phyloP scores from a whole-genome alignment of 2,113 vertebrate genomes.

The Sisor rabdophorus region DNA sequence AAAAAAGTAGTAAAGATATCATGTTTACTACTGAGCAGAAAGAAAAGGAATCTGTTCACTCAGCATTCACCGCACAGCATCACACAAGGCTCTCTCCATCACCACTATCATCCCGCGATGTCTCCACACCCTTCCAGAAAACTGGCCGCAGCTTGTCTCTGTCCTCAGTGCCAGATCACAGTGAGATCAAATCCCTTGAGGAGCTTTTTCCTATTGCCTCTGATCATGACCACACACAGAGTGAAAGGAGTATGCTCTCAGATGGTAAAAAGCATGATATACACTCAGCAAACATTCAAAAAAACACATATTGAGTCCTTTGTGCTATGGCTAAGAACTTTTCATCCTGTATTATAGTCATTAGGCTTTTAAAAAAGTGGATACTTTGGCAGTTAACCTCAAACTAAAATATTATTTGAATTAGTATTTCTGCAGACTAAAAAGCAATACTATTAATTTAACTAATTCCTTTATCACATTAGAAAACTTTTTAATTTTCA shows the following conservation, averaged over 20 bases:
- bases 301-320: background rate
- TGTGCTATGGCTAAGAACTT: background rate
- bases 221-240: slow-evolving; percentile 51
- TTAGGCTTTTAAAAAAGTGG: too few species aligned
- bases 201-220: slow-evolving; percentile 62
- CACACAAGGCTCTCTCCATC: background rate
- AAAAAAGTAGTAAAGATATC: slow-evolving; percentile 30
- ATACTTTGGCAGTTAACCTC: too few species aligned
- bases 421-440: background rate
- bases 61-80: background rate
- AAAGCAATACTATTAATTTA: too few species aligned
- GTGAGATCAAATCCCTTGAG: slow-evolving; percentile 67
- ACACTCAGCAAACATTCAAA: background rate
- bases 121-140: slow-evolving; percentile 11
- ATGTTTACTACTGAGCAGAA: background rate
- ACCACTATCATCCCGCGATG: slow-evolving; percentile 16
- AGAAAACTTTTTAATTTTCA: background rate
- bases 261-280: background rate
- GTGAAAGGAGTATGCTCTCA: slow-evolving; percentile 57
- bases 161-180: slow-evolving; percentile 49
- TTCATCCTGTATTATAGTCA: background rate
- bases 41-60: background rate
- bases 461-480: too few species aligned
- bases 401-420: too few species aligned
- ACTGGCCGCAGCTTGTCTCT: slow-evolving; percentile 27